Evolutionary conservation across 2,888 invertebrate genomes (phyloP).

Genomic region (Cyaniris semiargus): DNA sequence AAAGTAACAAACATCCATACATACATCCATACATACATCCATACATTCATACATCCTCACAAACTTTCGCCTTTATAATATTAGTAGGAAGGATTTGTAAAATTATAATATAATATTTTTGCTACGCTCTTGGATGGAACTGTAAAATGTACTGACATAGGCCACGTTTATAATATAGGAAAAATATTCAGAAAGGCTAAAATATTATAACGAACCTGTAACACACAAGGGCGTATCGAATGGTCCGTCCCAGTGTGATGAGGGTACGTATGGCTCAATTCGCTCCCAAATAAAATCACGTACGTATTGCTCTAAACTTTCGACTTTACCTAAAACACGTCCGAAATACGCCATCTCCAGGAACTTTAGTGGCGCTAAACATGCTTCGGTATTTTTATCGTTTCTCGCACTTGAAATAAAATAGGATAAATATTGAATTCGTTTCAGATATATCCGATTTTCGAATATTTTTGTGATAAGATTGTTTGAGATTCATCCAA

Average conservation of each 20-base stretch:
- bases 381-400: slow-evolving; percentile 55
- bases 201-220: slow-evolving; percentile 50
- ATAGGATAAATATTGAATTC: not conserved
- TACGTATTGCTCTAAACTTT: slow-evolving; percentile 46
- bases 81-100: too few relatives aligned
- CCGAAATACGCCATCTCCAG: slow-evolving; percentile 63
- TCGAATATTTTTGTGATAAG: not conserved
- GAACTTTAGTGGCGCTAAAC: slow-evolving; percentile 57
- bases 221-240: slow-evolving; percentile 60
- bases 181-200: slow-evolving; percentile 34
- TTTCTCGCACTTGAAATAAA: slow-evolving; percentile 55
- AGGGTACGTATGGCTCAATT: slow-evolving; percentile 55
- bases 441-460: not conserved
- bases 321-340: slow-evolving; percentile 50
- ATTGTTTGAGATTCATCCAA: not conserved
- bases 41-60: too few relatives aligned
- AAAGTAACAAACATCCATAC: too few relatives aligned
- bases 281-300: slow-evolving; percentile 55
- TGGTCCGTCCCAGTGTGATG: slow-evolving; percentile 54
- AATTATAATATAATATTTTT: too few relatives aligned
- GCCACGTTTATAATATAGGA: not conserved
- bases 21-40: too few relatives aligned
- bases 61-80: too few relatives aligned
- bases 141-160: not conserved
- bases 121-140: not conserved